Evolutionary conservation across 2,888 invertebrate species (phyloP).

Genomic region (Cartodere bifasciata): DNA sequence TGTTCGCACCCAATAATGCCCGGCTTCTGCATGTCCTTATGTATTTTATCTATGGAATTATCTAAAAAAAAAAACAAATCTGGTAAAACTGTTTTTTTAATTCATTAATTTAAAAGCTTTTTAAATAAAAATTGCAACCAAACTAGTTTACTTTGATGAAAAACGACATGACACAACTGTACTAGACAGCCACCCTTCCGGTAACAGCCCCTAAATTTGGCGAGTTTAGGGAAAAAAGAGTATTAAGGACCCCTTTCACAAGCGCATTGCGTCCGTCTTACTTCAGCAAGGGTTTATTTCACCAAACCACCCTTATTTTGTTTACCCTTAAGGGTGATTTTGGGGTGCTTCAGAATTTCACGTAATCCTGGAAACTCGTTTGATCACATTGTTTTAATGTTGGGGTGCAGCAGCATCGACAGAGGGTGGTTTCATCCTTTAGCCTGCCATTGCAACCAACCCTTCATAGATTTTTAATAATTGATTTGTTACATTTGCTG

Average conservation of each 20-base stretch:
- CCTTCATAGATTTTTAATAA: slow-evolving; percentile 16
- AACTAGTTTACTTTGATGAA: too few relatives aligned
- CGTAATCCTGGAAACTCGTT: slow-evolving; percentile 20
- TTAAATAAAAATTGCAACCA: too few relatives aligned
- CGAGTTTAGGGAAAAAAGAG: slow-evolving; percentile 31
- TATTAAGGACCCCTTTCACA: slow-evolving; percentile 23
- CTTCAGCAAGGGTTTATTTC: slow-evolving; percentile 9
- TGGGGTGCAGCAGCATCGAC: slow-evolving; percentile 14
- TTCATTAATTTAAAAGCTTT: too few relatives aligned
- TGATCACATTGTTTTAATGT: slow-evolving; percentile 24
- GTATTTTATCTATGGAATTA: too few relatives aligned
- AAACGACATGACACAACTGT: not conserved
- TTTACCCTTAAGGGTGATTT: slow-evolving; percentile 10
- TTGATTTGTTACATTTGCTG: slow-evolving; percentile 23
- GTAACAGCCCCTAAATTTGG: slow-evolving; percentile 30
- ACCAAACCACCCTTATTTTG: slow-evolving; percentile 7
- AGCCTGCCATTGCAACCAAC: slow-evolving; percentile 9
- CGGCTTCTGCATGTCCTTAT: too few relatives aligned
- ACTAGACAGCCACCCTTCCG: slow-evolving; percentile 22
- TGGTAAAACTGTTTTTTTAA: slow-evolving; percentile 9
- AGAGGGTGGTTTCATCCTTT: slow-evolving; percentile 16
- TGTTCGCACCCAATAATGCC: too few relatives aligned
- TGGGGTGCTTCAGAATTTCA: slow-evolving; percentile 16
- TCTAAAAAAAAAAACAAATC: slow-evolving; percentile 9
- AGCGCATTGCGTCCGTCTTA: slow-evolving; percentile 12